Percentiles rank a stretch among this genome's conserved stretches.
Conservation (phyloP, 2,888 invertebrate genomes). For the Leptogaster cylindrica region DNA sequence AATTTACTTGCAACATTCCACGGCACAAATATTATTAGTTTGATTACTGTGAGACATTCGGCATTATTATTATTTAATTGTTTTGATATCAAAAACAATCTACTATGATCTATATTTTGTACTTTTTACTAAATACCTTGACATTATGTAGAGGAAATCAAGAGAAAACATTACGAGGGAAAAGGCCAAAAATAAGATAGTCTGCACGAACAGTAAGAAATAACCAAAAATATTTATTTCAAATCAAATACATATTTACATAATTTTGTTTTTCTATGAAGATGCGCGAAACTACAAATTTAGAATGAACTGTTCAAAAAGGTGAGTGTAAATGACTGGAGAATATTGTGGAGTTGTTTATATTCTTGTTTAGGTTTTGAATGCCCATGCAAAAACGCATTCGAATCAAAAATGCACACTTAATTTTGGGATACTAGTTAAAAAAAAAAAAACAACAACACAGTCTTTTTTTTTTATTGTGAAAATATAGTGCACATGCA, state of each 20-base stretch:
- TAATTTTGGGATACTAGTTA: no score
- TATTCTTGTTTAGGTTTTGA: neutral
- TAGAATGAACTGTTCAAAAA: no score
- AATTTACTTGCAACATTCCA: neutral
- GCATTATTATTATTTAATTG: neutral
- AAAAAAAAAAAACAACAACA: no score
- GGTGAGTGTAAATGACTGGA: neutral
- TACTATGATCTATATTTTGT: slow-evolving; percentile 10
- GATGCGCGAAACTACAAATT: no score
- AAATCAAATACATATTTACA: slow-evolving; percentile 20
- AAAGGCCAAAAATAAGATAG: slow-evolving; percentile 63
- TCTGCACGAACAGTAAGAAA: slow-evolving; percentile 57
- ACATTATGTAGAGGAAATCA: slow-evolving; percentile 64
- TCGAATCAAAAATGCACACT: slow-evolving; percentile 21
- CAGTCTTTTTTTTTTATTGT: no score
- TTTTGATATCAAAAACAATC: slow-evolving; percentile 7
- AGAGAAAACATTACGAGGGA: slow-evolving; percentile 64
- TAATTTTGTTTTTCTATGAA: no score
- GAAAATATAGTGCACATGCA: no score
- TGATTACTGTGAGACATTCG: slow-evolving; percentile 4
- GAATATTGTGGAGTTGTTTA: neutral
- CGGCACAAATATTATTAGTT: neutral
- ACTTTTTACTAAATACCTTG: slow-evolving; percentile 58
- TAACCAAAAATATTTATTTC: slow-evolving; percentile 46
- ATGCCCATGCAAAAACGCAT: slow-evolving; percentile 35